A percentile compares a stretch with the other conserved stretches of the same genome.
phyloP scores from a whole-genome alignment of 53 echinoderm and acorn worm species.

The Mesocentrotus franciscanus region DNA sequence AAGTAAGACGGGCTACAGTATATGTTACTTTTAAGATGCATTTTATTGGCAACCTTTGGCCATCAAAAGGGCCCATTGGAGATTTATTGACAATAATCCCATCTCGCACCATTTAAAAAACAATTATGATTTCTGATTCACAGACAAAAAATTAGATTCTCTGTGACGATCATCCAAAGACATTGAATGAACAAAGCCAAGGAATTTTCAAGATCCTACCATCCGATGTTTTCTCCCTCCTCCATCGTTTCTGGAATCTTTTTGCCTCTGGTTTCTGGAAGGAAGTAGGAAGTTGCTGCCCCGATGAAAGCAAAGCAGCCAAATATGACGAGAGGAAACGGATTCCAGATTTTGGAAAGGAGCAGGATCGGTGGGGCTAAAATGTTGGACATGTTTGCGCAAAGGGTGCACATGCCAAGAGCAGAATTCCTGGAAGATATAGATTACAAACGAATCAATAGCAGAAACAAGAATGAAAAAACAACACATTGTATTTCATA shows the following conservation, averaged over 20 bases:
- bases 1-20: too few relatives aligned
- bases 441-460: neutral
- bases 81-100: too few relatives aligned
- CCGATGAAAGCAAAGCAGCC: conserved; percentile 72
- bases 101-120: too few relatives aligned
- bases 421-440: neutral
- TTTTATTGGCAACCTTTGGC: too few relatives aligned
- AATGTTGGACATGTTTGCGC: conserved; percentile 15
- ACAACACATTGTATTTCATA: neutral
- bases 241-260: conserved; percentile 82
- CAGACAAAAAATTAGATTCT: too few relatives aligned
- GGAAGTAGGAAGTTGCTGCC: conserved; percentile 63
- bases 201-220: conserved; percentile 42
- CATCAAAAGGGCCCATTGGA: too few relatives aligned
- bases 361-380: conserved; percentile 66
- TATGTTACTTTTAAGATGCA: too few relatives aligned
- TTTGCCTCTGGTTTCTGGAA: conserved; percentile 79
- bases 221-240: conserved; percentile 78
- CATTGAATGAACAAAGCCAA: too few relatives aligned
- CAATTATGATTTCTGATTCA: too few relatives aligned
- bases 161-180: too few relatives aligned
- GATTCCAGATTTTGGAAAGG: conserved; percentile 39
- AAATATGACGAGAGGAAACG: conserved; percentile 73
- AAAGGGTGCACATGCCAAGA: conserved; percentile 43
- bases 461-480: neutral